Evolutionary conservation across 1,140 invertebrate species (phyloP), one percentile per base, ranked within the genome.

Genomic region (Hypothenemus hampei): DNA sequence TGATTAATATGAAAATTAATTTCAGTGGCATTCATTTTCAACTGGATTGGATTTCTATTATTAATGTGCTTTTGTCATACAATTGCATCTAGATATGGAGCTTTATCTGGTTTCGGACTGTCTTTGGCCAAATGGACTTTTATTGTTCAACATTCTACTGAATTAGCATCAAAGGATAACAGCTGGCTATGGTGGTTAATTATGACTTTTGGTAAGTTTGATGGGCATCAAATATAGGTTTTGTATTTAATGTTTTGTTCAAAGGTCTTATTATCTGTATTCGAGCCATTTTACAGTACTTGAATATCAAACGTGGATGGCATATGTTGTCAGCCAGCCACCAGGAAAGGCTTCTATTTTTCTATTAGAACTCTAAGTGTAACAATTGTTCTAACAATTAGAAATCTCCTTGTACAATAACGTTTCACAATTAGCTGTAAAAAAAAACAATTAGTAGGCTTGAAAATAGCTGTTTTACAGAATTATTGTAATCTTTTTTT

Each of bases 101-200:
- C 93, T 4, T 70, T 96, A 15, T 88, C 92, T 50, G 92, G 93
- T 31, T 93, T 96, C 69, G 93, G 92, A 4, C 75, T 96, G 5
- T 94, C 91, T 7, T 77, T 95, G 57, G 89, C 91, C 56, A 95
- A 96, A 76, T 95, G 92, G 93, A 93, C 91, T 18, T 78, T 93
- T 33, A 94, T 95, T 66, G 90, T 94, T 3, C 93, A 93, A 72
- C 85, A 91, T 67, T 90, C 87, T 51, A 91, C 89, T 51, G 88
- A 91, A 57, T 73, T 91, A 55, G 85, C 87, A 44, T 87, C 84
- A 18, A 84, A 84, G 69, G 87, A 90, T 67, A 92, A 91, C 72
- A 86, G 85, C 44, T 92, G 89, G 89, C 75, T 91, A 4, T 91
- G 88, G 86, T 92, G 89, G 87, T 77, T 91, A 22, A 89, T 91